These are phyloP conservation scores for Acinonyx jubatus DNA, from an alignment of 2,113 vertebrate genomes.

Conservation along the genomic window DNA sequence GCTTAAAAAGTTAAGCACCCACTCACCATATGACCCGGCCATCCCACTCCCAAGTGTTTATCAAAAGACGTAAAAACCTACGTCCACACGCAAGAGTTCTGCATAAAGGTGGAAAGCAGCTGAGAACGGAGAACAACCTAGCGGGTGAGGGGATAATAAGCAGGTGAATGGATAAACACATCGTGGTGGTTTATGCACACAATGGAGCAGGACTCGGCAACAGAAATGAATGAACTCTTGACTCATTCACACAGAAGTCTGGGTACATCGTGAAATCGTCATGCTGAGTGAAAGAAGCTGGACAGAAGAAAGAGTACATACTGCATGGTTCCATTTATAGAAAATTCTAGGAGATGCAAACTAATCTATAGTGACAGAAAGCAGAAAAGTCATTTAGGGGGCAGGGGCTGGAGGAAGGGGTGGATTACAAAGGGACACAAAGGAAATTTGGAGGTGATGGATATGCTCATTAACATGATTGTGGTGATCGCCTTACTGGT, in stretches of 20 bases:
- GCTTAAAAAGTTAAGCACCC: not conserved
- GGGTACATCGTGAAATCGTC: accelerated
- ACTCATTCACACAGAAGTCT: accelerated
- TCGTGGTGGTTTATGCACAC: too few relatives aligned
- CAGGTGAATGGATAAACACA: not conserved
- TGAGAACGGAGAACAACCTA: not conserved
- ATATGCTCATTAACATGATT: too few relatives aligned
- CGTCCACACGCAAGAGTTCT: not conserved
- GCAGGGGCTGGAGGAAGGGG: not conserved
- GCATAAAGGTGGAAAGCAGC: not conserved
- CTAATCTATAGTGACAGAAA: not conserved
- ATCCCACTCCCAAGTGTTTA: not conserved
- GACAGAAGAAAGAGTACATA: not conserved
- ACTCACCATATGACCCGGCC: not conserved
- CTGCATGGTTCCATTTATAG: too few relatives aligned
- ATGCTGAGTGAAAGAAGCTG: not conserved
- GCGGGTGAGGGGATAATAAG: not conserved
- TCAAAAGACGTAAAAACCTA: not conserved
- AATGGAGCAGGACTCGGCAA: not conserved
- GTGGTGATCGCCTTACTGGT: accelerated
- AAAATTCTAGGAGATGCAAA: not conserved
- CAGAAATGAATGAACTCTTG: not conserved
- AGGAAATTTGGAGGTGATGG: not conserved
- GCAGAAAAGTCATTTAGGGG: not conserved
- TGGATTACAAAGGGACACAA: not conserved